Conservation (phyloP, 2,797 vertebrate genomes). For the Tachyglossus aculeatus region DNA sequence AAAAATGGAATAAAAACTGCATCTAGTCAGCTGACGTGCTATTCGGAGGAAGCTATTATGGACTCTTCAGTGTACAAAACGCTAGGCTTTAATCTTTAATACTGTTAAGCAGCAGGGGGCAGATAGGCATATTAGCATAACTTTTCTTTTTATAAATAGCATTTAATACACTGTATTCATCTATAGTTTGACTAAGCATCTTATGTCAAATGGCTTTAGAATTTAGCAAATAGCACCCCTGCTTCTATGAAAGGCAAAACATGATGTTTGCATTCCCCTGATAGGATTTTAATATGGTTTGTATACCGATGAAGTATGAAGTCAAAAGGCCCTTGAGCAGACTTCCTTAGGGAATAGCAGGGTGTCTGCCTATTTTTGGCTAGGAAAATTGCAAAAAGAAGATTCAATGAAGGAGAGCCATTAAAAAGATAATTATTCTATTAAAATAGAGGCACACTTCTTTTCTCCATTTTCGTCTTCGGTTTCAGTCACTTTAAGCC, state of each 20-base stretch:
- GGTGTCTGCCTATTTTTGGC: conserved; percentile 24
- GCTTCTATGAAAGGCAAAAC: conserved; percentile 16
- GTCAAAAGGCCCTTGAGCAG: background rate
- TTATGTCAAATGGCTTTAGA: conserved; percentile 47
- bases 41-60: conserved; percentile 66
- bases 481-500: conserved; percentile 2
- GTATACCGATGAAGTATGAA: conserved; percentile 22
- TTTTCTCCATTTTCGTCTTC: conserved; percentile 20
- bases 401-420: conserved; percentile 31
- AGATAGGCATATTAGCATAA: conserved; percentile 71
- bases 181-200: conserved; percentile 35
- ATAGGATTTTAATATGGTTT: conserved; percentile 28
- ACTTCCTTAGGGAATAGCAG: conserved; percentile 23
- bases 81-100: conserved; percentile 76
- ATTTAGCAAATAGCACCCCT: conserved; percentile 41
- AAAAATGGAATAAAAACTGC: conserved; percentile 71
- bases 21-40: conserved; percentile 68
- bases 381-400: conserved; percentile 45
- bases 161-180: conserved; percentile 63
- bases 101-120: conserved; percentile 71
- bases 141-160: conserved; percentile 69
- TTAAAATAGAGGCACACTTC: conserved; percentile 50
- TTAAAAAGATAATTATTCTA: conserved; percentile 42
- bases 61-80: conserved; percentile 67
- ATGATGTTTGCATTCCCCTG: background rate